Evolutionary conservation across 2,888 invertebrate genomes (phyloP).

Genomic region (Eretmocerus hayati): DNA sequence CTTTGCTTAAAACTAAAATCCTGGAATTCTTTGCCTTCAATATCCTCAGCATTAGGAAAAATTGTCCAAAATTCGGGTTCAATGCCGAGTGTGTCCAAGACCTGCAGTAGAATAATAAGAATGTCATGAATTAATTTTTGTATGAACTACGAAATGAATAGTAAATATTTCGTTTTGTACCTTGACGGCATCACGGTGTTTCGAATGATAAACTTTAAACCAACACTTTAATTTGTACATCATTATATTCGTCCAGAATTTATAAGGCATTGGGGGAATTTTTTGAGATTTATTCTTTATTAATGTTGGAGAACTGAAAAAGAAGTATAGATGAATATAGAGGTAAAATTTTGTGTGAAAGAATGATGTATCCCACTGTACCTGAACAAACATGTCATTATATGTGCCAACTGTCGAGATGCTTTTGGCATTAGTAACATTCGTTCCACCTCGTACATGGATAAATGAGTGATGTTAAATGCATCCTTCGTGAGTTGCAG

Average conservation of each 20-base stretch:
- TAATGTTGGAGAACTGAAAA: constrained; percentile 39
- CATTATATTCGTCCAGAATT: constrained; percentile 52
- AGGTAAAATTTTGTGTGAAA: neutral
- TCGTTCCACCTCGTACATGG: constrained; percentile 55
- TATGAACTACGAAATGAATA: neutral
- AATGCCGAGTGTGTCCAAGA: constrained; percentile 49
- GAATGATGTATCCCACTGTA: constrained; percentile 21
- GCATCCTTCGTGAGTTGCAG: constrained; percentile 49
- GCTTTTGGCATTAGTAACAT: constrained; percentile 53
- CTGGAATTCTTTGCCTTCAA: constrained; percentile 49
- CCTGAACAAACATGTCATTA: constrained; percentile 54
- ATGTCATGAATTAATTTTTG: neutral
- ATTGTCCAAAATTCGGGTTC: constrained; percentile 53
- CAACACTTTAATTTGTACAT: constrained; percentile 47
- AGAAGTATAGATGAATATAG: neutral
- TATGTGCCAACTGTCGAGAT: constrained; percentile 49
- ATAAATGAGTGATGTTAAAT: constrained; percentile 50
- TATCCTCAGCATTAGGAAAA: constrained; percentile 48
- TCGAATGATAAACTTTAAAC: constrained; percentile 49
- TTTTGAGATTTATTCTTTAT: constrained; percentile 44
- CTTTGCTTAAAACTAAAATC: constrained; percentile 49
- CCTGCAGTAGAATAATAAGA: constrained; percentile 36
- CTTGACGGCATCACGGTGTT: constrained; percentile 41
- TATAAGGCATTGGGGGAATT: constrained; percentile 53
- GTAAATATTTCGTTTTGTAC: constrained; percentile 28